phyloP scores from a whole-genome alignment of 2,113 vertebrate species.

The Cygnus atratus region DNA sequence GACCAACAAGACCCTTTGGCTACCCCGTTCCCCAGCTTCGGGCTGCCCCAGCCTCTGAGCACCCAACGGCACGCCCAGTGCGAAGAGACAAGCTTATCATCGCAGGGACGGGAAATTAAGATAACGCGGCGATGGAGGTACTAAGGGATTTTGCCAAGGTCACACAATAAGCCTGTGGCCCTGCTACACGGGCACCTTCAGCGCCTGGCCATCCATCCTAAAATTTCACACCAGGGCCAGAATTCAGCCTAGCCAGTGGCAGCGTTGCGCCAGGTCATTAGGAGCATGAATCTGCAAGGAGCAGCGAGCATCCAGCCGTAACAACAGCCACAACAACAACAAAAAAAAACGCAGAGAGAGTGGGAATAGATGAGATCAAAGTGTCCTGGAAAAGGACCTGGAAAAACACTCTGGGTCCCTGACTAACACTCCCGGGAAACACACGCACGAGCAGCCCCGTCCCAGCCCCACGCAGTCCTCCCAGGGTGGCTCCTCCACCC shows the following conservation, averaged over 20 bases:
- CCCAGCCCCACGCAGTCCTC: neutral
- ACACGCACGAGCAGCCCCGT: neutral
- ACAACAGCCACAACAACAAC: constrained; percentile 24
- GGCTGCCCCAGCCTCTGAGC: neutral
- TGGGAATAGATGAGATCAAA: constrained; percentile 52
- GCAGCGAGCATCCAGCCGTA: constrained; percentile 24
- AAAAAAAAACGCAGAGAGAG: neutral
- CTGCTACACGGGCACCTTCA: neutral
- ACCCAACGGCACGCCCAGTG: neutral
- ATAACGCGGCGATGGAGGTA: neutral
- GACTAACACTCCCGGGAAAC: constrained; percentile 31
- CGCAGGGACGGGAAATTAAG: constrained; percentile 51
- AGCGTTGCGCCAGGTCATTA: constrained; percentile 43
- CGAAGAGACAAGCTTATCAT: constrained; percentile 36
- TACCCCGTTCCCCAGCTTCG: rapidly evolving
- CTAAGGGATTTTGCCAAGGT: constrained; percentile 57
- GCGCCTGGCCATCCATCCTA: neutral
- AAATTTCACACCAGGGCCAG: constrained; percentile 5
- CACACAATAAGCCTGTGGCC: neutral
- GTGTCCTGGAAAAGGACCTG: constrained; percentile 63
- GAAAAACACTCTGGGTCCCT: constrained; percentile 60
- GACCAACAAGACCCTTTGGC: neutral
- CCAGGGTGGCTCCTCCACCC: constrained; percentile 36
- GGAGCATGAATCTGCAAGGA: neutral
- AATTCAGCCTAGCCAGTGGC: neutral